Evolutionary conservation across 2,888 invertebrate genomes (phyloP).

Genomic region (Cheilosia vulpina): DNA sequence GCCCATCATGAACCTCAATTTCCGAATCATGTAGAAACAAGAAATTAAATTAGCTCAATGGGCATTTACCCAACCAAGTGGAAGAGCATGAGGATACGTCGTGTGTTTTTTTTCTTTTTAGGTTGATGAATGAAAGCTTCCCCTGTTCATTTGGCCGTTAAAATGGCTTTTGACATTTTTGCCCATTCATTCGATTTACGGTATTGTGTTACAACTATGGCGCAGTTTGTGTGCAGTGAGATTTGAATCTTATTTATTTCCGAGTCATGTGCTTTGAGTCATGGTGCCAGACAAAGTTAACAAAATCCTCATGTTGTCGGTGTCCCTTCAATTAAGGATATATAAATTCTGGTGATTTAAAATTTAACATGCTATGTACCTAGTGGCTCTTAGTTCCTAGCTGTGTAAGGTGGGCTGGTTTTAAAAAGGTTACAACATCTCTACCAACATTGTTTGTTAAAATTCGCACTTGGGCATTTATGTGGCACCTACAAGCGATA

Average conservation of each 20-base stretch:
- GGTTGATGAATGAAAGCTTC: slow-evolving; percentile 22
- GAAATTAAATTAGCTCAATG: slow-evolving; percentile 81
- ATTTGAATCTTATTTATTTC: neutral
- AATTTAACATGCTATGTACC: too few species aligned
- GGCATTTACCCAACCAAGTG: slow-evolving; percentile 82
- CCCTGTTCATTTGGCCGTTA: slow-evolving; percentile 51
- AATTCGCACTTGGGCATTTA: neutral
- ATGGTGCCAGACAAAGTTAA: too few species aligned
- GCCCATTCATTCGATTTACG: slow-evolving; percentile 4
- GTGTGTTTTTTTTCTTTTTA: slow-evolving; percentile 5
- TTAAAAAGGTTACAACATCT: neutral
- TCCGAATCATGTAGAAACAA: slow-evolving; percentile 63
- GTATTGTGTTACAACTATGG: neutral
- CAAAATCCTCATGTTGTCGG: too few species aligned
- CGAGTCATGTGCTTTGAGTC: neutral
- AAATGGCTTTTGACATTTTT: slow-evolving; percentile 64
- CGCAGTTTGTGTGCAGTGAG: neutral
- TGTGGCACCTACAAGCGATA: slow-evolving; percentile 35
- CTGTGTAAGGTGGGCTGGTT: neutral
- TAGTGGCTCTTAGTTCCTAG: too few species aligned
- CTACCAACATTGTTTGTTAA: neutral
- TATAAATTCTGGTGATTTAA: too few species aligned
- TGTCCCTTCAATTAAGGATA: too few species aligned
- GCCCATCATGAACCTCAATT: slow-evolving; percentile 55
- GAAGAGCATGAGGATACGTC: slow-evolving; percentile 48